Evolutionary conservation across 1,140 invertebrate species (phyloP), one percentile per base, ranked within the genome.

Genomic region (Brachionus koreanus): DNA sequence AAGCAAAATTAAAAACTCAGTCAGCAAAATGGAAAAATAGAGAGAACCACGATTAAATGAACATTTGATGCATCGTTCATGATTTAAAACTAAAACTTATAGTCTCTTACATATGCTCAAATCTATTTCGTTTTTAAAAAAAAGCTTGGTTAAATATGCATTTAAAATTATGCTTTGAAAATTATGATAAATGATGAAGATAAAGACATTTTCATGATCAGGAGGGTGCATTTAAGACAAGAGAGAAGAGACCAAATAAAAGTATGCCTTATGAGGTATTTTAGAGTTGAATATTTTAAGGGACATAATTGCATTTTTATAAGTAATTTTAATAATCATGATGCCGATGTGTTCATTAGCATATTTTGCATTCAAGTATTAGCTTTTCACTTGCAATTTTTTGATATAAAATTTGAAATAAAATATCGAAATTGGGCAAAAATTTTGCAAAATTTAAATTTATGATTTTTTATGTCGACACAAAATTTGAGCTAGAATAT

Each of bases 21-120:
- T 19, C 35, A 69, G 65, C 35, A 69, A 39, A 69, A 39, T 19
- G 35, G 37, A 74, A 74, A 74, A 74, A 69, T 37, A 74, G 42
- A 72, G 42, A 39, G 42, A 74, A 74, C 69, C 39, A 74, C 69
- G 69, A 74, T 74, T 74, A 46, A 29, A 74, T 46, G 69, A 74
- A 74, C 69, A 74, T 74, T 74, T 74, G 43, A 74, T 74, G 69
- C 69, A 46, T 74, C 69, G 69, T 74, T 74, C 69, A 25, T 74
- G 42, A 16, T 74, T 74, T 57, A n/a, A 19, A 9, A 57, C 49
- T 57, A 57, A 9, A 23, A 25, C 49, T 57, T 57, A 23, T 57
- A 19, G 16, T 57, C 3, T 57, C 49, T 57, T 57, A 57, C 49
- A 57, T 57, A 57, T 57, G 49, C 49, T 19, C n/a, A 57, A 9